Percentiles rank a stretch among this genome's conserved stretches.
Evolutionary conservation across 2,113 vertebrate species (phyloP).

Genomic region (Baryphthengus martii): DNA sequence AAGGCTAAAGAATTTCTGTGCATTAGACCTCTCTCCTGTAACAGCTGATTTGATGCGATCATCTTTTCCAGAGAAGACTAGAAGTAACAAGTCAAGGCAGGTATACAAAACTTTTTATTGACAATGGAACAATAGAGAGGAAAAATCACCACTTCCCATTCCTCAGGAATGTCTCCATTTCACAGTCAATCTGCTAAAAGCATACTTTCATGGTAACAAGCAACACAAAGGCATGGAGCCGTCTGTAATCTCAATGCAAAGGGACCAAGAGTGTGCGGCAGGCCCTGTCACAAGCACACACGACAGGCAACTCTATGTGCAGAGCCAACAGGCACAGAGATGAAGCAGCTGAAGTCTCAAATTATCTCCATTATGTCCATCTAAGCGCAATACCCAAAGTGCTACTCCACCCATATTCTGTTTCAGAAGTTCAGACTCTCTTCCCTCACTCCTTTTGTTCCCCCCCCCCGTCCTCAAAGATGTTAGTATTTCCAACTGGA

Average conservation of each 20-base stretch:
- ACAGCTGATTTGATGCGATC: neutral
- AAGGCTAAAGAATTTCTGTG: neutral
- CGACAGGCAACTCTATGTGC: neutral
- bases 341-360: neutral
- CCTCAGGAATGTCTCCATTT: conserved; percentile 77
- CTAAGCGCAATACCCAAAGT: neutral
- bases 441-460: neutral
- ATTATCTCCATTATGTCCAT: neutral
- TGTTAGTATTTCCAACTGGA: neutral
- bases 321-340: conserved; percentile 28
- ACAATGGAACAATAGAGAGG: conserved; percentile 77
- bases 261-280: neutral
- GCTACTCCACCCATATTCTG: neutral
- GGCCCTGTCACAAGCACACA: neutral
- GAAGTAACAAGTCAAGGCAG: conserved; percentile 63
- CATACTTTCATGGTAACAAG: conserved; percentile 17
- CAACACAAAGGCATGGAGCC: neutral
- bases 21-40: neutral
- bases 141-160: conserved; percentile 75
- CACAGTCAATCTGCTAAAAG: conserved; percentile 62
- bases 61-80: neutral
- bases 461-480: neutral
- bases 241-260: neutral
- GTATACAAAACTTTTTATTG: conserved; percentile 80
- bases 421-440: neutral